Conservation (phyloP, 2,113 vertebrate genomes). For the Centropus bengalensis region DNA sequence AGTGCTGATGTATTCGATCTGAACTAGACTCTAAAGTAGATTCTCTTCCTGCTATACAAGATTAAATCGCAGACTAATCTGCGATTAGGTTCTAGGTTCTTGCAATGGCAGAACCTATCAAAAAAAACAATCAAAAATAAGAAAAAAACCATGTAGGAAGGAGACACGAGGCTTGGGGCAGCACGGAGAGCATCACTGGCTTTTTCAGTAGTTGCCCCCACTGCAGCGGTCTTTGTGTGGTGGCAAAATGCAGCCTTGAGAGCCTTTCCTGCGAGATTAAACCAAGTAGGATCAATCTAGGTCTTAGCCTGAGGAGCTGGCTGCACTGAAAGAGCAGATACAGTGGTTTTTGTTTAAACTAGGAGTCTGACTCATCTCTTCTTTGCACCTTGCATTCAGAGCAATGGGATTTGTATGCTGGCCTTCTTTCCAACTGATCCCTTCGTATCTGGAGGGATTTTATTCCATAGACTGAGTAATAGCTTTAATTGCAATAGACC, state of each 20-base stretch:
- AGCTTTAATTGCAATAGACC: not conserved
- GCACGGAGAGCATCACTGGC: not conserved
- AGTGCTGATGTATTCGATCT: not conserved
- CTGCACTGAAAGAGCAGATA: not conserved
- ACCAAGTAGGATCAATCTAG: not conserved
- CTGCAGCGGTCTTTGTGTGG: not conserved
- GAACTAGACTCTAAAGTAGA: not conserved
- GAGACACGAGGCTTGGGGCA: not conserved
- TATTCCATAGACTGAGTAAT: not conserved
- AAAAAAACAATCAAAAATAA: too few species aligned
- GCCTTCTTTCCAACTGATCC: not conserved
- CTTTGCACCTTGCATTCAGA: not conserved
- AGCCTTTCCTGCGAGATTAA: not conserved
- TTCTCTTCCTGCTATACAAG: not conserved
- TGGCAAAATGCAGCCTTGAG: not conserved
- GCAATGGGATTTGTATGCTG: not conserved
- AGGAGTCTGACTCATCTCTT: not conserved
- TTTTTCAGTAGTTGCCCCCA: not conserved
- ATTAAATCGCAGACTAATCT: not conserved
- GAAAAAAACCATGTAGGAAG: too few species aligned
- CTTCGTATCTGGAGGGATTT: not conserved
- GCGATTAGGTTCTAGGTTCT: too few species aligned
- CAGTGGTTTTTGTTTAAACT: not conserved
- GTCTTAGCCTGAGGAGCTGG: not conserved
- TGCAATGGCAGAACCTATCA: not conserved